Percentiles rank a stretch among this genome's conserved stretches.
Conservation (phyloP, 2,113 vertebrate genomes). For the Silurus asotus region DNA sequence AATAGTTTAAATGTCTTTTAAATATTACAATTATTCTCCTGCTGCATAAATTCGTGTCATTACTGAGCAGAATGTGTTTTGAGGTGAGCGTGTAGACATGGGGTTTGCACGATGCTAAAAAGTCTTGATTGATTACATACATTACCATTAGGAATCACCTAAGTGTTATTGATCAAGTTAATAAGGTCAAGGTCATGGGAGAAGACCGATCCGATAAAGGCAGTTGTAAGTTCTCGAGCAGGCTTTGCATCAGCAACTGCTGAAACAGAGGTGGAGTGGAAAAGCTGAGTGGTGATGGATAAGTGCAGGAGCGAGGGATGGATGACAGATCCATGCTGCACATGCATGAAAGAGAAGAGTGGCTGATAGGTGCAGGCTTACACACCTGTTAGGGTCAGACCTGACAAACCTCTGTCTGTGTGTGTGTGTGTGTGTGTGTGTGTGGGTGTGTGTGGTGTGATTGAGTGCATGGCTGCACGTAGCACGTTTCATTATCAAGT, state of each 20-base stretch:
- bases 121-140: not conserved
- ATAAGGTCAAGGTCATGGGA: conserved; percentile 1
- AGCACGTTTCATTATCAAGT: conserved; percentile 45
- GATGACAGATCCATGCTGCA: conserved; percentile 25
- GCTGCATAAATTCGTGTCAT: not conserved
- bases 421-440: not conserved
- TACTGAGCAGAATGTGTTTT: not conserved
- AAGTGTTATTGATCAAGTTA: not conserved
- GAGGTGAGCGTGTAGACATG: not conserved
- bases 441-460: not conserved
- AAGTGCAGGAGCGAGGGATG: conserved; percentile 1
- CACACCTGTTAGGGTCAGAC: conserved; percentile 22
- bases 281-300: conserved; percentile 6
- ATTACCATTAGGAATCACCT: not conserved
- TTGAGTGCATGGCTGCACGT: conserved; percentile 32
- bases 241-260: not conserved
- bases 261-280: conserved; percentile 12
- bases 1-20: not conserved
- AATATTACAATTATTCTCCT: not conserved
- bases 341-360: conserved; percentile 2
- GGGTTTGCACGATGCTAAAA: not conserved
- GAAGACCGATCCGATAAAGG: not conserved
- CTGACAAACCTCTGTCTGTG: not conserved
- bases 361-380: conserved; percentile 9
- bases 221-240: not conserved